These are phyloP conservation scores for Centropristis striata DNA, from an alignment of 2,113 vertebrate genomes.

Conservation along the genomic window DNA sequence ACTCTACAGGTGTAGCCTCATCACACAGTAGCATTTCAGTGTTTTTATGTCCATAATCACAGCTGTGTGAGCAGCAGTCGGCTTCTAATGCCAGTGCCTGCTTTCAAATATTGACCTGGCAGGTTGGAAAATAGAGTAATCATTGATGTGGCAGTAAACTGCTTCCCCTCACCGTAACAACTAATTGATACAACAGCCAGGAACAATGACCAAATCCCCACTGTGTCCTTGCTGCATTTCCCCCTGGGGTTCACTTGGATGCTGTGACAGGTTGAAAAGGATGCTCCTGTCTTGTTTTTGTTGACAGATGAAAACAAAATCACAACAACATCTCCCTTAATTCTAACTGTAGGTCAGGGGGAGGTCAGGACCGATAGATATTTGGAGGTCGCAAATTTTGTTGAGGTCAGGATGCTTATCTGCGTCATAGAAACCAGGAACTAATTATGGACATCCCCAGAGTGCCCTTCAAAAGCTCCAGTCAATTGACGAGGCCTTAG, in stretches of 20 bases:
- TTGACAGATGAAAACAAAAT: conserved; percentile 15
- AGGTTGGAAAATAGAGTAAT: conserved; percentile 76
- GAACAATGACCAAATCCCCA: conserved; percentile 59
- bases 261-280: conserved; percentile 46
- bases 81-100: conserved; percentile 42
- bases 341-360: conserved; percentile 33
- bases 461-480: conserved; percentile 62
- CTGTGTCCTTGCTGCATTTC: conserved; percentile 28
- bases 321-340: neutral
- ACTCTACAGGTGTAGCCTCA: conserved; percentile 33
- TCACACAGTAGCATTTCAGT: conserved; percentile 37
- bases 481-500: conserved; percentile 72
- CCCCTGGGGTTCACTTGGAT: conserved; percentile 40
- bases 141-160: conserved; percentile 76
- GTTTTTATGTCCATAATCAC: conserved; percentile 52
- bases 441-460: conserved; percentile 73
- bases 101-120: conserved; percentile 78
- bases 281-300: conserved; percentile 40
- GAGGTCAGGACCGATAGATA: conserved; percentile 35
- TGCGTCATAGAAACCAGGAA: conserved; percentile 70
- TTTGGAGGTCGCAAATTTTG: conserved; percentile 55
- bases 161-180: conserved; percentile 54
- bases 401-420: conserved; percentile 58
- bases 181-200: conserved; percentile 70
- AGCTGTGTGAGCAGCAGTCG: conserved; percentile 52